Percentiles rank a stretch among this genome's conserved stretches.
These are phyloP conservation scores for Trissolcus japonicus DNA, from an alignment of 2,888 invertebrate species.

Conservation along the genomic window DNA sequence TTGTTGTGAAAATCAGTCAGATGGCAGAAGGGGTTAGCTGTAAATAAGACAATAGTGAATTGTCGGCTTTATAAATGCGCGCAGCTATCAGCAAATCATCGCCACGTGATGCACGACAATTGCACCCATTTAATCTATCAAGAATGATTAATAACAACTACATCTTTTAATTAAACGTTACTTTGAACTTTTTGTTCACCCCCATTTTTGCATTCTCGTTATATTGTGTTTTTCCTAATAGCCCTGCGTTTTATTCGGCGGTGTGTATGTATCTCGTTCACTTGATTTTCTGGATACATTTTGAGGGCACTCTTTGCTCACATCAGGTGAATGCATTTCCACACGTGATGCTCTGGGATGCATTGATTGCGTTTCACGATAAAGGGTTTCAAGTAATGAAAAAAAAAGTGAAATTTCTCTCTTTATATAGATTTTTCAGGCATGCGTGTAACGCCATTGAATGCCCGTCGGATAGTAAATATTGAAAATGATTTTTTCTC, in stretches of 20 bases:
- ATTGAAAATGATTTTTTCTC: constrained; percentile 38
- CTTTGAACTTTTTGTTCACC: constrained; percentile 36
- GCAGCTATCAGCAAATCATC: constrained; percentile 53
- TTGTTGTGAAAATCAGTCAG: too few species aligned
- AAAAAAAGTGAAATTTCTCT: constrained; percentile 38
- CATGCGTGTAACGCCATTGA: constrained; percentile 18
- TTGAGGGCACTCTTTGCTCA: constrained; percentile 47
- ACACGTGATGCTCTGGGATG: constrained; percentile 3
- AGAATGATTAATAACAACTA: constrained; percentile 55
- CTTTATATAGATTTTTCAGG: constrained; percentile 44
- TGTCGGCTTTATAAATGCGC: too few species aligned
- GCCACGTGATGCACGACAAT: constrained; percentile 57
- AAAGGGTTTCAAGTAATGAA: constrained; percentile 54
- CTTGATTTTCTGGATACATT: constrained; percentile 49
- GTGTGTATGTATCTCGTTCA: constrained; percentile 32
- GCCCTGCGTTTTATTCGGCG: constrained; percentile 45
- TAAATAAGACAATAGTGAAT: too few species aligned
- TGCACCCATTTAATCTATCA: constrained; percentile 57
- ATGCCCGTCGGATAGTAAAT: constrained; percentile 42
- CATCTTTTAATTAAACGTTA: constrained; percentile 57
- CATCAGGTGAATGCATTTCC: constrained; percentile 45
- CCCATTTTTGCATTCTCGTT: constrained; percentile 45
- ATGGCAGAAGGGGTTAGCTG: too few species aligned
- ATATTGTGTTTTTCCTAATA: constrained; percentile 54
- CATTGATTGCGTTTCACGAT: constrained; percentile 51